Evolutionary conservation across 2,797 vertebrate genomes (phyloP), one percentile per base, ranked within the genome.

Genomic region (Brachymystax lenok): DNA sequence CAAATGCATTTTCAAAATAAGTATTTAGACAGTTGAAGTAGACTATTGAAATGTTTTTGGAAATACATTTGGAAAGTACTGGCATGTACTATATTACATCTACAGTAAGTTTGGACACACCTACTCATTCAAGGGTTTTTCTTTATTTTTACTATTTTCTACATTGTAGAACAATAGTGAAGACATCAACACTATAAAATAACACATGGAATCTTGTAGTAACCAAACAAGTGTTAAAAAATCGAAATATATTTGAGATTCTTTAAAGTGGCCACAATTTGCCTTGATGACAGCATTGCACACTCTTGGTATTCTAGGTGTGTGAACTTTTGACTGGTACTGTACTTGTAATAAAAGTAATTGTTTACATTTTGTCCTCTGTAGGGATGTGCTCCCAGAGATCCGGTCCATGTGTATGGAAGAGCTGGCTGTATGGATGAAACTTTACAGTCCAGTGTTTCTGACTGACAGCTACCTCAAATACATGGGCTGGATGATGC

Each of bases 401-500:
- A 97, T 98, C 78, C 94, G 97, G 80, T 94, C 95, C 1, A 89
- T 95, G 86, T 98, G 96, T 71, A 90, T 97, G 88, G 96, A 98
- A 88, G 97, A 98, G 92, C 87, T 97, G 88, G 92, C 91, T 24
- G 82, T 89, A 81, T 98, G 96, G 96, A 96, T 98, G 93, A 96
- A 94, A 89, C 90, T 93, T 76, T 96, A 95, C 88, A 95, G 94
- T 77, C 90, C 92, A 73, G 86, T 75, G 2, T 98, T 97, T 82
- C 93, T 97, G 86, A 97, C 93, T 67, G 96, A 97, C 73, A 96
- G 94, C 91, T 96, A 96, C 89, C 94, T 98, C 87, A 98, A 98
- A 88, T 98, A 97, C 81, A 74, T 97, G 80, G 97, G 97, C 74
- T 98, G 97, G 97, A 96, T 97, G 96, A 92, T 98, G 83, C 86